Conservation (phyloP, 2,888 invertebrate genomes). For the Platycheirus rosarum region DNA sequence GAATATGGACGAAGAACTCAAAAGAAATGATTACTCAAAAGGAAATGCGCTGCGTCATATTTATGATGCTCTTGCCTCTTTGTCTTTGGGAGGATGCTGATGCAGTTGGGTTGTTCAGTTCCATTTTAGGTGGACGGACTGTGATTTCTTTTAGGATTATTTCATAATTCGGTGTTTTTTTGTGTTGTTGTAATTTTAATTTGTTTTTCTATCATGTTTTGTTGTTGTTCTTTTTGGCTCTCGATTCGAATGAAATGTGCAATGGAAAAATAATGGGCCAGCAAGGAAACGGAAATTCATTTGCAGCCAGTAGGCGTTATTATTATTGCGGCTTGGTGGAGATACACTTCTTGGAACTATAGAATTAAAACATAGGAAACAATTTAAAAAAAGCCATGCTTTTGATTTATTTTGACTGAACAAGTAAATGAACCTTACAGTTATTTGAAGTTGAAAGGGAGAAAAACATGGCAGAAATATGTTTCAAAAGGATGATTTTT, state of each 20-base stretch:
- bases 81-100: conserved; percentile 25
- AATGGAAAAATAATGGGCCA: conserved; percentile 41
- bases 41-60: conserved; percentile 65
- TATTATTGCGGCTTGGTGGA: conserved; percentile 27
- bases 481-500: no score
- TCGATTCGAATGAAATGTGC: conserved; percentile 19
- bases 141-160: conserved; percentile 39
- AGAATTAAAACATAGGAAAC: no score
- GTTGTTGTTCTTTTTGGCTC: conserved; percentile 32
- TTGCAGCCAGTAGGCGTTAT: conserved; percentile 27
- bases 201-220: conserved; percentile 57
- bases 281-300: conserved; percentile 27
- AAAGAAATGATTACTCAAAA: conserved; percentile 74
- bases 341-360: conserved; percentile 41
- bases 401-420: no score
- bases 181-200: conserved; percentile 69
- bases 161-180: conserved; percentile 21
- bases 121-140: conserved; percentile 51
- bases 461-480: no score
- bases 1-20: conserved; percentile 64
- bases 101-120: conserved; percentile 48
- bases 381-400: no score
- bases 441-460: no score
- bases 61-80: conserved; percentile 36
- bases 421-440: no score